Evolutionary conservation across 2,797 vertebrate species (phyloP), one percentile per base, ranked within the genome.

Genomic region (Bradypodion ventrale): DNA sequence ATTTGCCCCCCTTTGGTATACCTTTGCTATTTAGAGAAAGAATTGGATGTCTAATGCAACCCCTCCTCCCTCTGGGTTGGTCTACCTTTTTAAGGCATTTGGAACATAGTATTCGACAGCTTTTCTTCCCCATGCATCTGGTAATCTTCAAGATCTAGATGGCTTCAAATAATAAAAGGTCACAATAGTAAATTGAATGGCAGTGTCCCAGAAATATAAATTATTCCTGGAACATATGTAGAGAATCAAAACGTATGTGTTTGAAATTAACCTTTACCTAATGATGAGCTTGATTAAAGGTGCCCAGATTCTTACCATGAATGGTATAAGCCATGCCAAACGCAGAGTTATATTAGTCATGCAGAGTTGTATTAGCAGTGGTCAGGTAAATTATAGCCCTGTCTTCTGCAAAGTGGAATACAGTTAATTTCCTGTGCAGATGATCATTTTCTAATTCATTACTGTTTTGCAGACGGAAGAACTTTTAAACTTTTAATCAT

Each of bases 11-110:
- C 46, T 6, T n/a, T 93, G 87, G 93, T 92, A 87, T 92, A 94
- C 87, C 91, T 94, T 96, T 94, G 89, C 85, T 96, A 88, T 94
- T 93, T 69, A 83, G 89, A 91, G 86, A 95, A 93, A 93, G 91
- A 92, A 91, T 90, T 95, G 95, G 97, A 96, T 97, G 96, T 96
- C 95, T 90, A 95, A 94, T 91, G 80, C 90, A 90, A 87, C 93
- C 94, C 92, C 93, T 90, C 94, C 88, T 91, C n/a, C n/a, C n/a
- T n/a, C n/a, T n/a, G n/a, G n/a, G n/a, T 85, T 92, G 82, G 92
- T 93, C 92, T 95, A 89, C 89, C 93, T 96, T 95, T 93, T 90
- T 86, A 87, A 93, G 92, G 86, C 87, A 74, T 94, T 94, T 93
- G 93, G 87, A 92, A 86, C 74, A 62, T 85, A 80, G 86, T 84